phyloP scores from a whole-genome alignment of 2,113 vertebrate species.

The Talpa occidentalis region DNA sequence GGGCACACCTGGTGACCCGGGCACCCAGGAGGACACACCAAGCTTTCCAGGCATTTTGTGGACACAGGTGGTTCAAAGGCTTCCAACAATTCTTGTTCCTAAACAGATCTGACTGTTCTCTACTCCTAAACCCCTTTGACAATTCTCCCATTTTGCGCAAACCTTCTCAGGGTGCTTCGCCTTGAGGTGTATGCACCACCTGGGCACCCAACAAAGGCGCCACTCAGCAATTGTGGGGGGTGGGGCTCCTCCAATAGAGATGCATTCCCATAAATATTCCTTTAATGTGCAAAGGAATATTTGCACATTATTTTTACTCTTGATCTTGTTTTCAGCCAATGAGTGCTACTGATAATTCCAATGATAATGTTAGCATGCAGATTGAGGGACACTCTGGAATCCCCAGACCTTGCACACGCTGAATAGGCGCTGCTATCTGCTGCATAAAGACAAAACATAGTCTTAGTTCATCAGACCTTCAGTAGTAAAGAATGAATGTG shows the following conservation, averaged over 20 bases:
- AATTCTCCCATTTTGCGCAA: not conserved
- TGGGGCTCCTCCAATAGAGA: not conserved
- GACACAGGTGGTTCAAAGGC: rapidly evolving
- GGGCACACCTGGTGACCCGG: too few species aligned
- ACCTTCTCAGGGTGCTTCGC: not conserved
- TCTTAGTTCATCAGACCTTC: too few species aligned
- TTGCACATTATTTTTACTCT: too few species aligned
- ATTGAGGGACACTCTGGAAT: too few species aligned
- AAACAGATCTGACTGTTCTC: not conserved
- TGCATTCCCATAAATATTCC: not conserved
- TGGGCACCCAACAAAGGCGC: not conserved
- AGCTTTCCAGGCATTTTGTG: not conserved
- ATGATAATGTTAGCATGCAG: too few species aligned
- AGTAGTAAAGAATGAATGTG: too few species aligned
- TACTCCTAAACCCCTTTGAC: too few species aligned
- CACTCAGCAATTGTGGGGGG: rapidly evolving
- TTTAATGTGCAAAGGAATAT: not conserved
- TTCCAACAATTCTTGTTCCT: not conserved
- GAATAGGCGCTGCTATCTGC: too few species aligned
- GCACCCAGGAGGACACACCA: rapidly evolving
- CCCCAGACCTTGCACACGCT: too few species aligned
- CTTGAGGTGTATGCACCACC: not conserved
- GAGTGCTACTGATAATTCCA: not conserved
- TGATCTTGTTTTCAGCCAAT: not conserved
- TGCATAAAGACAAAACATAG: too few species aligned